Conservation (phyloP, 1,140 invertebrate genomes). For the Tetranychus cinnabarinus region DNA sequence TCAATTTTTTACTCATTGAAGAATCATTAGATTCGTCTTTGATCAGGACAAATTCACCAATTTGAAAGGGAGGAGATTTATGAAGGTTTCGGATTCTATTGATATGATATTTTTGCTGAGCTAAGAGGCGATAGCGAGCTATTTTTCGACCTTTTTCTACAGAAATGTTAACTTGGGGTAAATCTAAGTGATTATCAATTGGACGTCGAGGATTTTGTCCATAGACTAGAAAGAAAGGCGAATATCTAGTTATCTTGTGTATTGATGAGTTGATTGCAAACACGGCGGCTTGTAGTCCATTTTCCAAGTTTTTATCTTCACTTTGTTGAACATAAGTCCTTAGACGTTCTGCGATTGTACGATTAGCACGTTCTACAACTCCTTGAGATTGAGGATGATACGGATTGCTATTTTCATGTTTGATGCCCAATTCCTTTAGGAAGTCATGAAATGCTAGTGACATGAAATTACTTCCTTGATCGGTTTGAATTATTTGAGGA, state of each 20-base stretch:
- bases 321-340: background rate
- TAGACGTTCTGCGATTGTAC: constrained; percentile 6
- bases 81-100: no score
- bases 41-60: no score
- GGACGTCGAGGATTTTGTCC: background rate
- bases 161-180: background rate
- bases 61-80: no score
- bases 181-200: background rate
- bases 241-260: background rate
- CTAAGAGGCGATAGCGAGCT: no score
- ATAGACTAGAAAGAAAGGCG: background rate
- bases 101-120: no score
- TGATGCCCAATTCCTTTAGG: constrained; percentile 7
- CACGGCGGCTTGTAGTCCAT: background rate
- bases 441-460: constrained; percentile 11
- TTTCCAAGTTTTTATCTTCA: background rate
- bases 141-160: no score
- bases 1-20: no score
- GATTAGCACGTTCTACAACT: constrained; percentile 15
- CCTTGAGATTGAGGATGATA: constrained; percentile 17
- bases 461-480: constrained; percentile 13
- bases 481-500: background rate
- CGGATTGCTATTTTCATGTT: constrained; percentile 11
- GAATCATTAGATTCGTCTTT: no score
- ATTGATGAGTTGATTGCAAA: background rate